Base-by-base conservation (phyloP, 1,140 invertebrate genomes). In the Drosophila bocki region DNA sequence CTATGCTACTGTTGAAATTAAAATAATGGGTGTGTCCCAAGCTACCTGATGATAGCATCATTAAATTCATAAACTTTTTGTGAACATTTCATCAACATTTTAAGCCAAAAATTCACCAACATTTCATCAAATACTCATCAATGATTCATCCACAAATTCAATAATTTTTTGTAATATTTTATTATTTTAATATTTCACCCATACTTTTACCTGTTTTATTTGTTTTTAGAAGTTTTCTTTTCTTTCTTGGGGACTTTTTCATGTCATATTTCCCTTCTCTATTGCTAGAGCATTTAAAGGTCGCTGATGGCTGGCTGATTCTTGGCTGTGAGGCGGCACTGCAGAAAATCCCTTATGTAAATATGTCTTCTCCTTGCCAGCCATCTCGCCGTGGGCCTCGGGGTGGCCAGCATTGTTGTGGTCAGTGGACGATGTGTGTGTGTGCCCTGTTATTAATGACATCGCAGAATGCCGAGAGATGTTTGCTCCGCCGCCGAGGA, bases 271-370 rank as follows among this genome's bases (percentile, higher is more conserved):
- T 33, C 8, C 8, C 35, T 3, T 12, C 13, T 15, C 8, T 26
- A 41, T 15, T 42, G 70, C 48, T 35, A 80, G 78, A 22, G 74
- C 60, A 78, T 84, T 53, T 51, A 74, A 53, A 61, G 65, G 63
- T 80, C 76, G 62, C 22, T 29, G 44, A 1, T 33, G 19, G n/a
- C 12, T 8, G 13, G 11, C 19, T 42, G 50, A 29, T 50, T 33
- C 35, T 26, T 26, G n/a, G 41, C 19, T 11, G 41, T 26, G 13
- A 78, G 83, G 80, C 65, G 84, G 77, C 68, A 69, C 77, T 75
- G 74, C 84, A 84, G 82, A 84, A 88, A 88, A 90, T 88, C 84
- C 69, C 80, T 90, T 88, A 88, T 87, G 84, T 81, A 87, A 87
- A 87, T 87, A 87, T 65, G 79, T 77, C 51, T 77, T 65, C 44